Evolutionary conservation across 2,888 invertebrate genomes (phyloP).

Genomic region (Diadegma fenestrale): DNA sequence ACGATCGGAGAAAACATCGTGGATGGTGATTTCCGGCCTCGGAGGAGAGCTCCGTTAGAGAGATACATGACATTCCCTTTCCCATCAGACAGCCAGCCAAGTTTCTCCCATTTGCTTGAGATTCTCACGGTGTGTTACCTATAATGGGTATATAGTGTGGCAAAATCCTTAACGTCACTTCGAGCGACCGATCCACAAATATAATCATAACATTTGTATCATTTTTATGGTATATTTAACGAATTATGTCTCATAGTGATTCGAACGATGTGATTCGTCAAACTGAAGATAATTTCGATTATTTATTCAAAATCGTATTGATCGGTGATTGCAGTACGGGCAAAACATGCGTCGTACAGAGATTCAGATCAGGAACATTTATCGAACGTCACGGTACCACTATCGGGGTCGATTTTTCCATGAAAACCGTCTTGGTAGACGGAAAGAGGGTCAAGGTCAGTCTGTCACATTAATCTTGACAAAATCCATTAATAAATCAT

Average conservation of each 20-base stretch:
- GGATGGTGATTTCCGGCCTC: conserved; percentile 48
- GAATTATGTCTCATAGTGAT: conserved; percentile 90
- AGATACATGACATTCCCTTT: conserved; percentile 46
- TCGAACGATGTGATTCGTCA: conserved; percentile 91
- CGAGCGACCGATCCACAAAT: conserved; percentile 13
- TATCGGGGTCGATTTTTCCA: conserved; percentile 99
- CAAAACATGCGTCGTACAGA: conserved; percentile 97
- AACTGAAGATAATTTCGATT: conserved; percentile 95
- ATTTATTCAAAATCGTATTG: conserved; percentile 97
- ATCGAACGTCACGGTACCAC: conserved; percentile 98
- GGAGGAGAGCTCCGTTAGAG: conserved; percentile 39
- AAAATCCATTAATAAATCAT: background rate
- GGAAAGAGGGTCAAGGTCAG: conserved; percentile 97
- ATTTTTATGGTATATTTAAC: conserved; percentile 66
- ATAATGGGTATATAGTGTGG: conserved; percentile 48
- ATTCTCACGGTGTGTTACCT: conserved; percentile 57
- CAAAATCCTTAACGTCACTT: conserved; percentile 48
- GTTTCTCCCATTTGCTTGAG: conserved; percentile 52
- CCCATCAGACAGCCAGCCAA: conserved; percentile 36
- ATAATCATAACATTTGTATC: conserved; percentile 27
- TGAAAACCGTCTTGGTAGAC: conserved; percentile 98
- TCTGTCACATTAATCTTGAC: background rate
- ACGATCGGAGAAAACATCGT: conserved; percentile 31
- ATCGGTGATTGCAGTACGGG: conserved; percentile 97
- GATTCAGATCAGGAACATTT: conserved; percentile 97